Evolutionary conservation across 2,888 invertebrate genomes (phyloP).

Genomic region (Drosophila algonquin): DNA sequence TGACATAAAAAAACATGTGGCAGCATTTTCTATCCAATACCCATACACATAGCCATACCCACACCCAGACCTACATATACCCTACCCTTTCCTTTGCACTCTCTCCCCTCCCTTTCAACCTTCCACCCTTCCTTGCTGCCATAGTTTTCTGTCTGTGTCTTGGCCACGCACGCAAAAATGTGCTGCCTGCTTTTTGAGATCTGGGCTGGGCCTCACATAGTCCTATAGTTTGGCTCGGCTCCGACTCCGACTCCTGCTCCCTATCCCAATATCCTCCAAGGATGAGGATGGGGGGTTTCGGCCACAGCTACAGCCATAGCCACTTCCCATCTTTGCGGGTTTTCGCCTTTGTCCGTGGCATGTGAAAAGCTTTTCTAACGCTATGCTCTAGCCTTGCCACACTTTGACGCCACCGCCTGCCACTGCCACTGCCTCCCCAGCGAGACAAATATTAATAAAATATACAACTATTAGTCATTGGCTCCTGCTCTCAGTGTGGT

Average conservation of each 20-base stretch:
- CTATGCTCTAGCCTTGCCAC: not conserved
- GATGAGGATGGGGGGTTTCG: no score
- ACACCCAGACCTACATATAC: not conserved
- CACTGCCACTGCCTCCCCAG: slow-evolving; percentile 8
- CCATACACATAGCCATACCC: not conserved
- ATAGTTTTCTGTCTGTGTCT: slow-evolving; percentile 27
- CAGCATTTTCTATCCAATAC: slow-evolving; percentile 56
- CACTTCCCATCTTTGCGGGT: no score
- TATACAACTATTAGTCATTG: slow-evolving; percentile 81
- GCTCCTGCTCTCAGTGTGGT: slow-evolving; percentile 27
- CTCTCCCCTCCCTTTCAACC: not conserved
- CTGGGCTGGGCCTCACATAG: slow-evolving; percentile 23
- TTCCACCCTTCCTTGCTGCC: not conserved
- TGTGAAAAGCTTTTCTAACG: slow-evolving; percentile 1
- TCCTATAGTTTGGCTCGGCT: no score
- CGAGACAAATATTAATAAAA: slow-evolving; percentile 77
- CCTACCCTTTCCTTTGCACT: not conserved
- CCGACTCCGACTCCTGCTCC: no score
- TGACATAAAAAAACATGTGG: slow-evolving; percentile 74
- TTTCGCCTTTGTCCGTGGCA: not conserved
- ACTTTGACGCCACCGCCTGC: not conserved
- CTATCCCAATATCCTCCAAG: no score
- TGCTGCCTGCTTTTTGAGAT: slow-evolving; percentile 66
- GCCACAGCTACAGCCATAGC: no score
- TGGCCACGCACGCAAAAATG: slow-evolving; percentile 75